These are phyloP conservation scores for Muscicapa striata DNA, from an alignment of 2,797 vertebrate species.

Conservation along the genomic window DNA sequence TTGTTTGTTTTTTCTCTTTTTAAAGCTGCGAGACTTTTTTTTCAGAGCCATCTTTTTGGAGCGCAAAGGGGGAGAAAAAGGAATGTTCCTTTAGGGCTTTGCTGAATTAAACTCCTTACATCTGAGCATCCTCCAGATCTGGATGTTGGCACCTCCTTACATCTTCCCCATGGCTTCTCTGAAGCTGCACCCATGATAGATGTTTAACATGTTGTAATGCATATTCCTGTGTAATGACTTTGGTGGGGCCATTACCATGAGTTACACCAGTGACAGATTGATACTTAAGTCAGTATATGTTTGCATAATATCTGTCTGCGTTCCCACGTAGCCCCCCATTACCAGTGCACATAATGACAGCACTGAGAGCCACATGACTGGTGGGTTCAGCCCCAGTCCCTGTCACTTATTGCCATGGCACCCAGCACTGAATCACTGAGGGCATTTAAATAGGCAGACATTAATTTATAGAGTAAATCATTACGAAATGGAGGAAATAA, in stretches of 20 bases:
- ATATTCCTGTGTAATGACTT: slow-evolving; percentile 42
- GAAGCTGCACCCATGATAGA: slow-evolving; percentile 17
- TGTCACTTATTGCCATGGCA: slow-evolving; percentile 31
- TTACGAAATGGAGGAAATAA: slow-evolving; percentile 51
- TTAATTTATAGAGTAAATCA: slow-evolving; percentile 53
- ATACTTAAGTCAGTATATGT: slow-evolving; percentile 54
- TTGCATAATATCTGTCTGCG: slow-evolving; percentile 48
- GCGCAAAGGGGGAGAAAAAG: background rate
- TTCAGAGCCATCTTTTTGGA: background rate
- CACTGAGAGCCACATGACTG: background rate
- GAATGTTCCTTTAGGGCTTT: background rate
- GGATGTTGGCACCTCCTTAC: background rate
- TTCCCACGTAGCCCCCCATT: slow-evolving; percentile 32
- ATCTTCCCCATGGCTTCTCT: background rate
- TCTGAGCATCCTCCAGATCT: background rate
- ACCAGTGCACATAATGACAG: slow-evolving; percentile 1
- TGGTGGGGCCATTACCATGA: slow-evolving; percentile 50
- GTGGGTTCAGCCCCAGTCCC: slow-evolving; percentile 30
- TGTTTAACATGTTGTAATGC: slow-evolving; percentile 28
- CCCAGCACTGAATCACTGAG: background rate
- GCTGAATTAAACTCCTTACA: background rate
- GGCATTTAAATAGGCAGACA: slow-evolving; percentile 14
- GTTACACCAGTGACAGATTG: slow-evolving; percentile 54
- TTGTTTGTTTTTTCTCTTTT: background rate
- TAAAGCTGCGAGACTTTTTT: background rate